A percentile compares a stretch with the other conserved stretches of the same genome.
Evolutionary conservation across 2,888 invertebrate genomes (phyloP).

Genomic region (Cephus spinipes): DNA sequence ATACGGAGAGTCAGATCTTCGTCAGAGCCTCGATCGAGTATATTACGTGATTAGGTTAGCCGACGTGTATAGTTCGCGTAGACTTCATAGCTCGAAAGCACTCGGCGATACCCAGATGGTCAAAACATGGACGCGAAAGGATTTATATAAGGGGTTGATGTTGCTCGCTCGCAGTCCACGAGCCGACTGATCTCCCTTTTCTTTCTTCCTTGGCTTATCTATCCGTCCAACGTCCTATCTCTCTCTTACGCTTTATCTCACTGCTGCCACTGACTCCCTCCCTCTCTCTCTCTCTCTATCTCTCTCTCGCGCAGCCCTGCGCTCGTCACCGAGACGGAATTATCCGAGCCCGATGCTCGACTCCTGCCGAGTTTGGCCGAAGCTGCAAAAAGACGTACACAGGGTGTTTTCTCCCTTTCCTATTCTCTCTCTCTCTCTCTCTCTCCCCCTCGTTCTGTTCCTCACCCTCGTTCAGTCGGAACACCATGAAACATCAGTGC

Average conservation of each 20-base stretch:
- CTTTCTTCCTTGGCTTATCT: neutral
- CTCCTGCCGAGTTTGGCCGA: neutral
- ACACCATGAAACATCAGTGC: neutral
- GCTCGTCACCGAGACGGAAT: neutral
- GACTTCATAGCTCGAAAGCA: neutral
- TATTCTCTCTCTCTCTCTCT: neutral
- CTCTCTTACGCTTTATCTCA: neutral
- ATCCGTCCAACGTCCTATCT: neutral
- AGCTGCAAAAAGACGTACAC: neutral
- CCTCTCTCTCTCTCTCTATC: neutral
- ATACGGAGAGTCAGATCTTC: neutral
- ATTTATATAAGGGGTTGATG: neutral
- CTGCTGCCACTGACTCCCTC: conserved; percentile 1
- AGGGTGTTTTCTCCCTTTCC: neutral
- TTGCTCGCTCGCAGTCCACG: neutral
- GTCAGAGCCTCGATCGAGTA: neutral
- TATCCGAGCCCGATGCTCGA: conserved; percentile 5
- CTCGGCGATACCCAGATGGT: neutral
- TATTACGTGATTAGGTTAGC: neutral
- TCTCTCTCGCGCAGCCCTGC: neutral
- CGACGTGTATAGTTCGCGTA: neutral
- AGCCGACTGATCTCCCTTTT: neutral
- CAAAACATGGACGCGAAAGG: neutral
- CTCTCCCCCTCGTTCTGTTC: neutral
- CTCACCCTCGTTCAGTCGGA: conserved; percentile 8